Evolutionary conservation across 1,140 invertebrate species (phyloP), one percentile per base, ranked within the genome.

Genomic region (Sinonovacula constricta): DNA sequence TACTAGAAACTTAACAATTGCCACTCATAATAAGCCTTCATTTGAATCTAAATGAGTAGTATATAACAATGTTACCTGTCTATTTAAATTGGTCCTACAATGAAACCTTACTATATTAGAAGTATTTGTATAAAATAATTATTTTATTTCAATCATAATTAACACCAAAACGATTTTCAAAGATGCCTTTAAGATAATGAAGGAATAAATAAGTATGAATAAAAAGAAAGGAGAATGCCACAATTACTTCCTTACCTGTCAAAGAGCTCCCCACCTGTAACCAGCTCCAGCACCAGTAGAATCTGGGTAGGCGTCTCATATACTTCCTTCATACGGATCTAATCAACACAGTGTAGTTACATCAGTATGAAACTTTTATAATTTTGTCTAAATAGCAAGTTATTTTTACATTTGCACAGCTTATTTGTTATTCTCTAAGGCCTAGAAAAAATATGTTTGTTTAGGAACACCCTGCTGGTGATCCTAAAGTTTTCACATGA

Each of bases 191-290:
- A n/a, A n/a, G n/a, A n/a, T n/a, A n/a, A n/a, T n/a, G n/a, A n/a
- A n/a, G n/a, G n/a, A n/a, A n/a, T n/a, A n/a, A n/a, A n/a, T n/a
- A n/a, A n/a, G n/a, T n/a, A n/a, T n/a, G n/a, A n/a, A n/a, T n/a
- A n/a, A n/a, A n/a, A n/a, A n/a, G n/a, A n/a, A n/a, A n/a, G n/a
- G n/a, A n/a, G n/a, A n/a, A n/a, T n/a, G n/a, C n/a, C n/a, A n/a
- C n/a, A n/a, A n/a, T n/a, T n/a, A n/a, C n/a, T n/a, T 53, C 79
- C 70, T 63, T 79, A 89, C 89, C 88, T 88, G 82, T 93, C 92
- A 85, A 93, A 92, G 1, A 93, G 85, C 81, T 93, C 92, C n/a
- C 92, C 92, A 49, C 91, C 91, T 49, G 88, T 89, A 1, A 90
- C 90, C 45, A 91, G 84, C 63, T 91, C 91, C 39, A 91, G 76